Evolutionary conservation across 2,797 vertebrate species (phyloP).

Genomic region (Neoniphon sammara): DNA sequence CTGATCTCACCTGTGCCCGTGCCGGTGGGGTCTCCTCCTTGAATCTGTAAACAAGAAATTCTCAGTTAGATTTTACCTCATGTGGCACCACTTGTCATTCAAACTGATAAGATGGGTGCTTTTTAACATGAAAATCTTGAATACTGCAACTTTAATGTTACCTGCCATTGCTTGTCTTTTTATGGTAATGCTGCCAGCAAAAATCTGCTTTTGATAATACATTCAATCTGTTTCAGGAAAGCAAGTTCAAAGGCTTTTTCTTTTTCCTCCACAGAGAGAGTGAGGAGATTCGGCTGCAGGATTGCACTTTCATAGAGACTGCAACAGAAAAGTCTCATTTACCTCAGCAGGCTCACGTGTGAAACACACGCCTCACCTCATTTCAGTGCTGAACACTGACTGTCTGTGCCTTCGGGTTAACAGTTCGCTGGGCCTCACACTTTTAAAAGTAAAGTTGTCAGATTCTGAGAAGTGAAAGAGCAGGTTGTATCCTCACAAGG

Average conservation of each 20-base stretch:
- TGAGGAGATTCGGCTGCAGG: background rate
- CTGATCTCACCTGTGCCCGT: slow-evolving; percentile 90
- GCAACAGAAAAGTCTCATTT: background rate
- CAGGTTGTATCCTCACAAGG: background rate
- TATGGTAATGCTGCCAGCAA: too few species aligned
- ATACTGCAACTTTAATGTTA: too few species aligned
- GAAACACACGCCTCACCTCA: background rate
- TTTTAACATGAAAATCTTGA: too few species aligned
- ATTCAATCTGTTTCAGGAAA: too few species aligned
- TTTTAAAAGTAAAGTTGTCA: slow-evolving; percentile 4
- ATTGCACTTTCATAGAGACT: background rate
- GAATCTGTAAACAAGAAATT: slow-evolving; percentile 85
- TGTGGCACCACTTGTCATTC: too few species aligned
- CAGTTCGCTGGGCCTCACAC: background rate
- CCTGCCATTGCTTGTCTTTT: too few species aligned
- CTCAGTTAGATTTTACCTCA: background rate
- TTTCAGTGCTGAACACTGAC: background rate
- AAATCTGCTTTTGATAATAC: too few species aligned
- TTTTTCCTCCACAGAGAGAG: background rate
- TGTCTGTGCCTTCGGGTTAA: slow-evolving; percentile 5
- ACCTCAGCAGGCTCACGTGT: background rate
- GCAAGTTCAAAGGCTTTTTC: background rate
- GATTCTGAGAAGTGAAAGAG: slow-evolving; percentile 7
- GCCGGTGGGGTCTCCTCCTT: slow-evolving; percentile 97
- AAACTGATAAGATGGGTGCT: too few species aligned